Evolutionary conservation across 2,113 vertebrate species (phyloP), one percentile per base, ranked within the genome.

Genomic region (Peucedramus taeniatus): DNA sequence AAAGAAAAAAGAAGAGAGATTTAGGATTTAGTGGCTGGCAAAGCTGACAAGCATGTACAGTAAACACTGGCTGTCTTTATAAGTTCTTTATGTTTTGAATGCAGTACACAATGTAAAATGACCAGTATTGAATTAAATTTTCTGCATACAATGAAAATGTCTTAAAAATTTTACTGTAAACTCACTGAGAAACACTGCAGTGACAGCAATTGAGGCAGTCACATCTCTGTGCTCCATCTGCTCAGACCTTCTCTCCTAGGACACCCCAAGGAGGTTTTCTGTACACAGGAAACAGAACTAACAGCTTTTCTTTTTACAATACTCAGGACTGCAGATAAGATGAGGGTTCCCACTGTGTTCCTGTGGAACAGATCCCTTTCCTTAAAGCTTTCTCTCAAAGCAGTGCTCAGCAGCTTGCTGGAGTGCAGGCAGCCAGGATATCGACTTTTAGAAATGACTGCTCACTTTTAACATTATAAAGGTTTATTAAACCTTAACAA

Each of bases 391-490:
- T 13, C 23, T 31, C 53, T 54, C 44, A 10, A 7, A 6, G 57
- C 2, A 12, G n/a, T 30, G 42, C 56, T 71, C 71, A 57, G 76
- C 56, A 91, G 60, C 50, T 59, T 17, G 53, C 51, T 61, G 63
- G n/a, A 2, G 0, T 18, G 50, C 27, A 57, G 57, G 51, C 2
- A 3, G 7, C 35, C 4, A 3, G 47, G 9, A 1, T 19, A 24
- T 16, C 9, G 6, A 57, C 14, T 15, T 21, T 35, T 7, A 57
- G 33, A 57, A 57, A 35, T 14, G 12, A 56, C 12, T 33, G 5
- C 56, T 57, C 21, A 57, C 33, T 35, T 35, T 5, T 35, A 35
- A 57, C 15, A 57, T 35, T 35, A 16, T 22, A 57, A n/a, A 24
- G 33, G 56, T 11, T 35, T 57, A 24, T 57, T 57, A 57, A 57